Conservation (phyloP, 2,888 invertebrate species). For the Dermolepida albohirtum region DNA sequence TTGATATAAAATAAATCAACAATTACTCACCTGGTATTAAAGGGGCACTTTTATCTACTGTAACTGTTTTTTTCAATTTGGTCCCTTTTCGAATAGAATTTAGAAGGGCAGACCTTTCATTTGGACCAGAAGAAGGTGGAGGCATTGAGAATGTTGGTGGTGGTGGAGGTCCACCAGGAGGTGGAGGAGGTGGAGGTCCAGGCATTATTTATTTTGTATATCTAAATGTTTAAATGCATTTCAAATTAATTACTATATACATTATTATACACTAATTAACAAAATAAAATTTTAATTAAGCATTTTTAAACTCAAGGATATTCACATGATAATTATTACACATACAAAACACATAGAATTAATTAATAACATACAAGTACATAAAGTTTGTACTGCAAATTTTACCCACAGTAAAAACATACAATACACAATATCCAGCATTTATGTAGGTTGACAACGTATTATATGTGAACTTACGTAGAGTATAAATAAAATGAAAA, state of each 20-base stretch:
- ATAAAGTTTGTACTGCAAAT: too few relatives aligned
- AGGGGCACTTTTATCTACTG: slow-evolving; percentile 92
- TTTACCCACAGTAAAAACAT: not conserved
- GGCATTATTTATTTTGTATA: slow-evolving; percentile 57
- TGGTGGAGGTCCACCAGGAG: slow-evolving; percentile 74
- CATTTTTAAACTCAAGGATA: too few relatives aligned
- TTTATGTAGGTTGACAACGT: slow-evolving; percentile 38
- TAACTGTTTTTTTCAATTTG: slow-evolving; percentile 84
- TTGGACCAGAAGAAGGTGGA: slow-evolving; percentile 66
- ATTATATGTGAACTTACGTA: slow-evolving; percentile 9
- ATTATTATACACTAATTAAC: slow-evolving; percentile 8
- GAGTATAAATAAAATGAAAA: slow-evolving; percentile 7
- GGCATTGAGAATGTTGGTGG: slow-evolving; percentile 73
- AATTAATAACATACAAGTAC: not conserved
- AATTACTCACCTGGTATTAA: slow-evolving; percentile 73
- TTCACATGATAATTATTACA: too few relatives aligned
- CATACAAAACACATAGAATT: not conserved
- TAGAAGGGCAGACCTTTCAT: slow-evolving; percentile 77
- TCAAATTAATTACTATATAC: slow-evolving; percentile 6
- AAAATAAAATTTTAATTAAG: not conserved
- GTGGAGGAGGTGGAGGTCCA: slow-evolving; percentile 74
- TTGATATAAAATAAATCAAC: not conserved
- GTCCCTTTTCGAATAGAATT: slow-evolving; percentile 87
- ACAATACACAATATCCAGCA: too few relatives aligned
- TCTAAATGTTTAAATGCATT: slow-evolving; percentile 15